A percentile compares a stretch with the other conserved stretches of the same genome.
These are phyloP conservation scores for Epinotia nisella DNA, from an alignment of 2,888 invertebrate species.

Conservation along the genomic window DNA sequence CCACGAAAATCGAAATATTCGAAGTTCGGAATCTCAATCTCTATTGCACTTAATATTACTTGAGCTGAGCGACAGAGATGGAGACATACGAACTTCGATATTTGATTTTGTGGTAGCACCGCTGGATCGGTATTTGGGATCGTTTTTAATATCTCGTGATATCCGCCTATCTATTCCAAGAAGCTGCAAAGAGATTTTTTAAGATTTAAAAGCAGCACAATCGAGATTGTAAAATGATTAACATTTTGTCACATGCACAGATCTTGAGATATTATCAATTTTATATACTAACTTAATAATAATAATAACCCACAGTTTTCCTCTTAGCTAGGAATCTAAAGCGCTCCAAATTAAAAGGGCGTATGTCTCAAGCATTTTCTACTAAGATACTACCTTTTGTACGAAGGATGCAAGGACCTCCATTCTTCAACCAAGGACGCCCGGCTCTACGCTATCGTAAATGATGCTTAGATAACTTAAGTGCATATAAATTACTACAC, in stretches of 20 bases:
- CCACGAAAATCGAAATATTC: too few species aligned
- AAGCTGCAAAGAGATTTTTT: too few species aligned
- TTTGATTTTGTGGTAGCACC: too few species aligned
- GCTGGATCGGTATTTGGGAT: too few species aligned
- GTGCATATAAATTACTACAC: background rate
- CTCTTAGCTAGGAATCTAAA: conserved; percentile 8
- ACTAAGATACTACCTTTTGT: conserved; percentile 2
- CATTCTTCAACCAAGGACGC: conserved; percentile 23
- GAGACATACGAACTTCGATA: too few species aligned
- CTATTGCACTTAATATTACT: too few species aligned
- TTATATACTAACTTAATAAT: conserved; percentile 13
- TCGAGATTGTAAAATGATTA: background rate
- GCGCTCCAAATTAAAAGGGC: background rate
- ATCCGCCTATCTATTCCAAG: too few species aligned
- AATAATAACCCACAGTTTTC: conserved; percentile 9
- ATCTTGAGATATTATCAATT: conserved; percentile 7
- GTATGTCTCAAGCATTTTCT: background rate
- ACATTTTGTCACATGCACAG: background rate
- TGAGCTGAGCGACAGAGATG: too few species aligned
- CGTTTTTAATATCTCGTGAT: too few species aligned
- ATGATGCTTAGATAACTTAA: conserved; percentile 23
- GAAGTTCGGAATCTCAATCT: too few species aligned
- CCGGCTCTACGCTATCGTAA: conserved; percentile 10
- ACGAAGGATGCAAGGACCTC: background rate
- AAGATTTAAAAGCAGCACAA: too few species aligned